Base-by-base conservation (phyloP, 2,113 vertebrate genomes). In the Scopus umbretta region DNA sequence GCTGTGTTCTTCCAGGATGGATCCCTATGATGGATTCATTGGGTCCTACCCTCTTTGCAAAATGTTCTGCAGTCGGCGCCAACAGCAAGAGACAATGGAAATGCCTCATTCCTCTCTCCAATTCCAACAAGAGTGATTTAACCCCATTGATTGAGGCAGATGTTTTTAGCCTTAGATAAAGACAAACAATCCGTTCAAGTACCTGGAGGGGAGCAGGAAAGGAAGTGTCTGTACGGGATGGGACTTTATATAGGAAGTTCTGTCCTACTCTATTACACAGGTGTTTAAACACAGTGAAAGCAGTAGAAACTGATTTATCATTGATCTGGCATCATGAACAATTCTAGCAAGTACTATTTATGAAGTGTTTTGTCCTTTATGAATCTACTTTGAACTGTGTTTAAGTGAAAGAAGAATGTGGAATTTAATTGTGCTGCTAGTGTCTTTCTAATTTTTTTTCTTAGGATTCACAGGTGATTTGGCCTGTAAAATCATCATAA, bases 161-260 rank as follows among this genome's bases (percentile, higher is more conserved):
- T 68, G 13, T 0, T 47, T 72, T 65, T 80, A 65, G 22, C 13
- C 13, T 22, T 84, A 47, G 66, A 78, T 63, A 80, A 75, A 55
- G 21, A 56, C 2, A 79, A 75, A 50, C 6, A 76, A 56, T 20
- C 16, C 6, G 15, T 61, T 76, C 12, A 59, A 19, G 25, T 34
- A 63, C 26, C 21, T 71, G 9, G 10, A 4, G n/a, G 13, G 10
- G 11, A 62, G 14, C 6, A 38, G 30, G 14, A 88, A 80, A 79
- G 1, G 0, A 43, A 45, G 2, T 4, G 20, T 55, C 14, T 58
- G 1, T 36, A 15, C 38, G 16, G 13, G 10, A 86, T 9, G 5
- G 12, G 25, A 59, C 34, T 43, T 62, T 38, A 66, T 71, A 53
- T 9, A 86, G 7, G 26, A 91, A 50, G 5, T 65, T 86, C 27